Conservation (phyloP, 2,888 invertebrate genomes). For the Eulithis testata region DNA sequence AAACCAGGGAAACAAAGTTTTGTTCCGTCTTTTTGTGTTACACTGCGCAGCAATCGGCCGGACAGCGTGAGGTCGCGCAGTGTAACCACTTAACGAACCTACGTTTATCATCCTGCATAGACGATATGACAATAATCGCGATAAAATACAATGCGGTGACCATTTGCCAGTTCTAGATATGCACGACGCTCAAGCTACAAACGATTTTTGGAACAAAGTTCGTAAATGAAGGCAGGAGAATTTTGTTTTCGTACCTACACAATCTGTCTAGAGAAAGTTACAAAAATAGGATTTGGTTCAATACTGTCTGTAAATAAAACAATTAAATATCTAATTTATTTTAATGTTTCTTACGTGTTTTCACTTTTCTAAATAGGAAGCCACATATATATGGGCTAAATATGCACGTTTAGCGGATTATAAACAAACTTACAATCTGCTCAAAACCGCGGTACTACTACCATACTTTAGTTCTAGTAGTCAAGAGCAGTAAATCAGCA, state of each 20-base stretch:
- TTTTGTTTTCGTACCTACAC: slow-evolving; percentile 66
- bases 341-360: slow-evolving; percentile 50
- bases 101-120: too few relatives aligned
- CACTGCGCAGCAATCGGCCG: too few relatives aligned
- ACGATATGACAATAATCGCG: not conserved
- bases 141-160: not conserved
- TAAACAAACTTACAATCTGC: too few relatives aligned
- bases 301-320: slow-evolving; percentile 85
- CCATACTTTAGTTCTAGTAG: too few relatives aligned
- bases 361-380: not conserved
- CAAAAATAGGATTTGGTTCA: slow-evolving; percentile 77
- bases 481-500: too few relatives aligned
- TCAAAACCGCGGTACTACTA: too few relatives aligned
- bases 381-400: not conserved
- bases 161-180: not conserved
- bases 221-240: slow-evolving; percentile 49
- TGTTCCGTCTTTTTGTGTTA: too few relatives aligned
- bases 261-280: slow-evolving; percentile 72
- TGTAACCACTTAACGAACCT: too few relatives aligned
- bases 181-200: not conserved
- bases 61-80: too few relatives aligned
- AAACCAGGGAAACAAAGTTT: too few relatives aligned
- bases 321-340: slow-evolving; percentile 78
- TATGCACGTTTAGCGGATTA: too few relatives aligned
- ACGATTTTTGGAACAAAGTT: slow-evolving; percentile 3